Evolutionary conservation across 2,797 vertebrate genomes (phyloP), one percentile per base, ranked within the genome.

Genomic region (Myiothlypis chrysogaster): DNA sequence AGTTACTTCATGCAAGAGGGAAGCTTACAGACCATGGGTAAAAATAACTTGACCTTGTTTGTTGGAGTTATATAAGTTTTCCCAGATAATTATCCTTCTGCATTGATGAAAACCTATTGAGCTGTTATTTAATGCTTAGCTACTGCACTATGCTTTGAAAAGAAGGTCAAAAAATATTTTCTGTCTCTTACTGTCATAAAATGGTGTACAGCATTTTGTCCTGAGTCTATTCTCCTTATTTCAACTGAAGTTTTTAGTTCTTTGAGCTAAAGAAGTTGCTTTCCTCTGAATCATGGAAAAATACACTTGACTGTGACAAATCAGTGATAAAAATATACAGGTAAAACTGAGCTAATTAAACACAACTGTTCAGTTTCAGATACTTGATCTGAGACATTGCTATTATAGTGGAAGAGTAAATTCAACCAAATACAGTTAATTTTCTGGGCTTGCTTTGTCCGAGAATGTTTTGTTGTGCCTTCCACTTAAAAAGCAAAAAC

Each of bases 51-150:
- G 81, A 85, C 52, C 44, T 87, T 79, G 50, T 91, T 88, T 71
- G 21, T 71, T 68, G 28, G 43, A 30, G 18, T 85, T 93, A 82
- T 46, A 10, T 81, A 95, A 83, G 59, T 68, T 89, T 55, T 9
- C 25, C 30, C 52, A 86, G n/a, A 46, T 77, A 95, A 94, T 79
- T 84, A 49, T 70, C 92, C 70, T 80, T n/a, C 66, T 92, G 25
- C 84, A 83, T 57, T 93, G 68, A 89, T 90, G 60, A 68, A 87
- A 93, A 85, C 5, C 12, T 90, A 85, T 69, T 68, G 56, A 93
- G 28, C 73, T 87, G 64, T 79, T 90, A 61, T 83, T 60, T 89
- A 89, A 47, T 53, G 53, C 39, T 78, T 80, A 44, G 25, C 24
- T 78, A 68, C 66, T 66, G 15, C 41, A 43, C 8, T 37, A 14